Evolutionary conservation across 2,113 vertebrate species (phyloP).

Genomic region (Montifringilla adamsi): DNA sequence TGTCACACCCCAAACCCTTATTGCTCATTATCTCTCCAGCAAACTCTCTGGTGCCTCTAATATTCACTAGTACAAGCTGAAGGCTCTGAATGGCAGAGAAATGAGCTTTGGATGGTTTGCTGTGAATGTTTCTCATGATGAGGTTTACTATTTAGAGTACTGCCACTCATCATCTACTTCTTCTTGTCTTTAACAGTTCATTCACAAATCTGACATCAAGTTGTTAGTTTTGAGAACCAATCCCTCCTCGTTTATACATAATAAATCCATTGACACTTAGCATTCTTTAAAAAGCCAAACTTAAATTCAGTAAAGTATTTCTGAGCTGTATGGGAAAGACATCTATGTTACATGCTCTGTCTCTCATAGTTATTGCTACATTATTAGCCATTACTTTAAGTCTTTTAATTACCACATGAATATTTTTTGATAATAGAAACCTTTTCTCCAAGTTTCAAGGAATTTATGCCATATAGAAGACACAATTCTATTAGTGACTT

Average conservation of each 20-base stretch:
- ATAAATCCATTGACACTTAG: background rate
- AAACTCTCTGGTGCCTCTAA: background rate
- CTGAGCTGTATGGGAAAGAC: background rate
- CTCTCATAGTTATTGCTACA: background rate
- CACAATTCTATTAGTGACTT: background rate
- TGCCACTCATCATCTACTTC: background rate
- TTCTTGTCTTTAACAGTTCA: background rate
- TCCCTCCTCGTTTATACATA: background rate
- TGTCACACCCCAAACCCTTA: background rate
- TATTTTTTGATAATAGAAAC: background rate
- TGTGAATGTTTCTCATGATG: background rate
- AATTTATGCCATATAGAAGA: background rate
- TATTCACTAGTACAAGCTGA: rapidly evolving
- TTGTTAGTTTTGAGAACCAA: background rate
- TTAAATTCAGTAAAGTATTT: background rate
- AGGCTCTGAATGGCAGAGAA: background rate
- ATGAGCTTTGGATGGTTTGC: background rate
- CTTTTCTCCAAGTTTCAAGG: background rate
- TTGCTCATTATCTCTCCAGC: background rate
- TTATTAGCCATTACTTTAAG: background rate
- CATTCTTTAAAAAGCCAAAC: background rate
- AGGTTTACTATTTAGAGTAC: background rate
- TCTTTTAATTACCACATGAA: background rate
- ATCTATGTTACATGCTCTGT: background rate
- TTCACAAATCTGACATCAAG: background rate